Conservation (phyloP, 2,888 invertebrate species). For the Hemithea aestivaria region DNA sequence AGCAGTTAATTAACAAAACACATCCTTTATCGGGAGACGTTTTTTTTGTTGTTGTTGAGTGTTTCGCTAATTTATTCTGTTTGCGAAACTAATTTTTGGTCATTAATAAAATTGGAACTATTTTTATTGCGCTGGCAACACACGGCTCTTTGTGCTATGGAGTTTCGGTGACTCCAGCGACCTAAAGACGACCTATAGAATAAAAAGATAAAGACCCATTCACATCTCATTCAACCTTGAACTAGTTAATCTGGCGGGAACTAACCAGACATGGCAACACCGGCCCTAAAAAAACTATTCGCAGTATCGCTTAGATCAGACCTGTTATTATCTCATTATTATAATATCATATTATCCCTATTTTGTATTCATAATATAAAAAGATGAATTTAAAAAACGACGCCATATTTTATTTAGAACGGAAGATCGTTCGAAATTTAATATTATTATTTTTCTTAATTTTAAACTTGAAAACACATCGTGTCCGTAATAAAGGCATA, state of each 20-base stretch:
- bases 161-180: slow-evolving; percentile 63
- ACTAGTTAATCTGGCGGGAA: slow-evolving; percentile 69
- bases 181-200: slow-evolving; percentile 67
- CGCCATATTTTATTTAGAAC: not conserved
- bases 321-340: slow-evolving; percentile 74
- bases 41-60: slow-evolving; percentile 47
- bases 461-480: no score
- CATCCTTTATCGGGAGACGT: slow-evolving; percentile 53
- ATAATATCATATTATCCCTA: slow-evolving; percentile 51
- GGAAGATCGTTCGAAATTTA: slow-evolving; percentile 10
- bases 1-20: slow-evolving; percentile 65
- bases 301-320: slow-evolving; percentile 63
- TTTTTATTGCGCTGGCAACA: slow-evolving; percentile 36
- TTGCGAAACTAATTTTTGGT: slow-evolving; percentile 40
- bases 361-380: slow-evolving; percentile 24
- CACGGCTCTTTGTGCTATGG: slow-evolving; percentile 53
- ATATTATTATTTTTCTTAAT: no score
- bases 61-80: slow-evolving; percentile 45
- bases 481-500: no score
- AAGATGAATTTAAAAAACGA: slow-evolving; percentile 14
- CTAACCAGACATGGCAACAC: slow-evolving; percentile 63
- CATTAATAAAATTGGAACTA: slow-evolving; percentile 35
- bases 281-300: slow-evolving; percentile 50
- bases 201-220: slow-evolving; percentile 69
- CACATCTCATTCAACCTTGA: slow-evolving; percentile 65